Percentiles rank a stretch among this genome's conserved stretches.
Conservation (phyloP, 2,113 vertebrate species). For the Hippocampus zosterae region DNA sequence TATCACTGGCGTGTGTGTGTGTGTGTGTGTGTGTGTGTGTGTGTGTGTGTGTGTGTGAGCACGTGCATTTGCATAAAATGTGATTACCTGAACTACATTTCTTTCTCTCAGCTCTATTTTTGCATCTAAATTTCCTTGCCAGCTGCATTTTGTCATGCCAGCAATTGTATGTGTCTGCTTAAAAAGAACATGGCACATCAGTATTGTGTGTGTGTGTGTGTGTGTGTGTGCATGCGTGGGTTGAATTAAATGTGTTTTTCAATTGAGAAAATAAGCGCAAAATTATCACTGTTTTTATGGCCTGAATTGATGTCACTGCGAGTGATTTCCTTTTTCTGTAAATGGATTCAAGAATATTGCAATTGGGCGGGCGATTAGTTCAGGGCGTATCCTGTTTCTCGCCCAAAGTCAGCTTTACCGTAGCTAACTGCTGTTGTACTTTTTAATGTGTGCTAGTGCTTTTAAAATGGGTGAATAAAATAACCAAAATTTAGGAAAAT, state of each 20-base stretch:
- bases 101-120: slow-evolving; percentile 37
- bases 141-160: slow-evolving; percentile 20
- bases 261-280: not conserved
- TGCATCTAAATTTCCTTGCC: slow-evolving; percentile 25
- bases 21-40: too few species aligned
- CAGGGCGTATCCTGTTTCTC: too few species aligned
- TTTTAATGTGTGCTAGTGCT: too few species aligned
- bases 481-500: too few species aligned
- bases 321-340: not conserved
- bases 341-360: not conserved
- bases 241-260: not conserved
- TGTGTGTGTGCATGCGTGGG: too few species aligned
- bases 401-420: too few species aligned
- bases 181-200: not conserved
- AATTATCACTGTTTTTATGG: not conserved
- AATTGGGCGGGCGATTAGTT: not conserved
- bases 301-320: not conserved
- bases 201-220: not conserved
- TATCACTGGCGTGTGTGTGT: slow-evolving; percentile 17
- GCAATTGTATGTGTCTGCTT: not conserved
- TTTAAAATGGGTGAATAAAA: too few species aligned
- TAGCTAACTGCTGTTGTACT: too few species aligned
- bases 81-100: slow-evolving; percentile 46
- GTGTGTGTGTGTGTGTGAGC: too few species aligned
- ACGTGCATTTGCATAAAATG: slow-evolving; percentile 5